These are phyloP conservation scores for Lethrus apterus DNA, from an alignment of 1,140 invertebrate species.

Conservation along the genomic window DNA sequence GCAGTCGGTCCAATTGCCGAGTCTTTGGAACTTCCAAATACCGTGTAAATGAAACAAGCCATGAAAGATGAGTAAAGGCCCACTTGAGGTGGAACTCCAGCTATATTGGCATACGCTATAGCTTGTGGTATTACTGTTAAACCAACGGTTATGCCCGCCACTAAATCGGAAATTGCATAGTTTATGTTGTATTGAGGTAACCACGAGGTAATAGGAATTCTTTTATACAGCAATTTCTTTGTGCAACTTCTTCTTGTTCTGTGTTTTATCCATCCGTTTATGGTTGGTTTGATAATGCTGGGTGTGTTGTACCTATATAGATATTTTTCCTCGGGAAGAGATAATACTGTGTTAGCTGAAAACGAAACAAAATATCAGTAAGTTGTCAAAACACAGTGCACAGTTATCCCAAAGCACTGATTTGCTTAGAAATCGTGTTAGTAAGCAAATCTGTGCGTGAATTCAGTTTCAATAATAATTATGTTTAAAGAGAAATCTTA, in stretches of 20 bases:
- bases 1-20: slow-evolving; percentile 69
- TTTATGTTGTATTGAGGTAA: slow-evolving; percentile 49
- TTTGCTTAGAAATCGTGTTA: background rate
- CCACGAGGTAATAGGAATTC: slow-evolving; percentile 56
- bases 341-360: slow-evolving; percentile 20
- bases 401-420: background rate
- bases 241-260: slow-evolving; percentile 43
- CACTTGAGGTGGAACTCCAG: slow-evolving; percentile 62
- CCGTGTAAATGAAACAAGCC: slow-evolving; percentile 72
- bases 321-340: slow-evolving; percentile 27
- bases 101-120: slow-evolving; percentile 75
- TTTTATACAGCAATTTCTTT: slow-evolving; percentile 49
- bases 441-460: background rate
- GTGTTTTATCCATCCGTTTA: slow-evolving; percentile 39
- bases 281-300: slow-evolving; percentile 18
- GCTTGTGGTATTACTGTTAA: slow-evolving; percentile 65
- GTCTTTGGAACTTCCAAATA: slow-evolving; percentile 74
- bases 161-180: slow-evolving; percentile 48
- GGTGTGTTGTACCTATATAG: slow-evolving; percentile 10
- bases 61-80: slow-evolving; percentile 50
- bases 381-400: too few relatives aligned
- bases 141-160: slow-evolving; percentile 58
- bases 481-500: too few relatives aligned
- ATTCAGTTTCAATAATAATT: background rate
- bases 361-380: slow-evolving; percentile 1